Evolutionary conservation across 2,888 invertebrate species (phyloP).

Genomic region (Syrista parreyssii): DNA sequence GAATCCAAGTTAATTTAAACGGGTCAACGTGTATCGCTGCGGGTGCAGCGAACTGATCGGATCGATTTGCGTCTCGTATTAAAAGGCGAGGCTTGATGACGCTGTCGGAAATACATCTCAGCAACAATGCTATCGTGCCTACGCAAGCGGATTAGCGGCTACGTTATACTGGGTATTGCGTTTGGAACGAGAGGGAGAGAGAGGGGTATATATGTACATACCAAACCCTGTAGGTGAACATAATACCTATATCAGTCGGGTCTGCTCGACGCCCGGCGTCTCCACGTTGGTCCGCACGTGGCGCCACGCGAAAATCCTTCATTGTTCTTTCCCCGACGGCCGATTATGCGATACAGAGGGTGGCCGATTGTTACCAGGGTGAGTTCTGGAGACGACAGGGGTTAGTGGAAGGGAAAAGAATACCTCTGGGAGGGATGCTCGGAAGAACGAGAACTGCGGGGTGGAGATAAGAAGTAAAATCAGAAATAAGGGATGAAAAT

Average conservation of each 20-base stretch:
- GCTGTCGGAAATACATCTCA: conserved; percentile 24
- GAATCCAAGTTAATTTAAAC: background rate
- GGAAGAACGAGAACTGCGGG: background rate
- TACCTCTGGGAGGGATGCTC: background rate
- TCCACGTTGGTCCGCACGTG: background rate
- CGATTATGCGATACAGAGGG: background rate
- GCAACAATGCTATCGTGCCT: conserved; percentile 31
- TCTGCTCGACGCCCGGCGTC: conserved; percentile 2
- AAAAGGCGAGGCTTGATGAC: conserved; percentile 18
- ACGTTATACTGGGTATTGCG: conserved; percentile 10
- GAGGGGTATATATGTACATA: background rate
- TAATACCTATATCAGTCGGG: background rate
- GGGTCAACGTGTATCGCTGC: background rate
- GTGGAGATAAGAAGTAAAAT: background rate
- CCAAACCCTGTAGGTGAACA: background rate
- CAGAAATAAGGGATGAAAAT: background rate
- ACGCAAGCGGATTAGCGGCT: conserved; percentile 32
- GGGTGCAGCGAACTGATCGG: conserved; percentile 9
- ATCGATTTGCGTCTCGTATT: conserved; percentile 9
- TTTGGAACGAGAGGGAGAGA: background rate
- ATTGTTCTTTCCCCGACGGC: background rate
- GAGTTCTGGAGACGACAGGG: background rate
- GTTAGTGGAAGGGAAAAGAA: background rate
- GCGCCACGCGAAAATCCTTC: background rate
- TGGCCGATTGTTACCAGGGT: background rate